phyloP scores from a whole-genome alignment of 2,888 invertebrate species.

The Cactoblastis cactorum region DNA sequence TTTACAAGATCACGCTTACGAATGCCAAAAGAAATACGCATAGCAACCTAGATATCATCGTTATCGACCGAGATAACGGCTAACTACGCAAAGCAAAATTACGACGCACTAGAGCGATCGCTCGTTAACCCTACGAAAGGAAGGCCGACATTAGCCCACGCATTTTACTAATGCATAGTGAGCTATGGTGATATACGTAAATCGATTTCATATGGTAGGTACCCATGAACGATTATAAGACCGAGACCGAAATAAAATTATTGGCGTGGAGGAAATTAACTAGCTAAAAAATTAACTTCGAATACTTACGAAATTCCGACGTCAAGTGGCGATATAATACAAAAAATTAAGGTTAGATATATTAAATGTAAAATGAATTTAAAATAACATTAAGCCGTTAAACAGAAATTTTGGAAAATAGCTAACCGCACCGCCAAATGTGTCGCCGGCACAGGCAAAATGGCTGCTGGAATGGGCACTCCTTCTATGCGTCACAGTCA shows the following conservation, averaged over 20 bases:
- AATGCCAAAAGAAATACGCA: slow-evolving; percentile 14
- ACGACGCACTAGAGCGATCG: slow-evolving; percentile 65
- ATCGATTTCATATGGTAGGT: background rate
- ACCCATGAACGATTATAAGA: background rate
- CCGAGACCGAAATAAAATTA: slow-evolving; percentile 37
- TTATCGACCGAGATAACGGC: slow-evolving; percentile 70
- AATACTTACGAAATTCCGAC: slow-evolving; percentile 30
- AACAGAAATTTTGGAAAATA: slow-evolving; percentile 44
- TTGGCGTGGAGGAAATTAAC: slow-evolving; percentile 41
- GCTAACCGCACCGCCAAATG: slow-evolving; percentile 70
- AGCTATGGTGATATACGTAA: background rate
- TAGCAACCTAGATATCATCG: slow-evolving; percentile 35
- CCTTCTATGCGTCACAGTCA: slow-evolving; percentile 82
- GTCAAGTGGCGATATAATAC: slow-evolving; percentile 20
- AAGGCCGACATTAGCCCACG: slow-evolving; percentile 37
- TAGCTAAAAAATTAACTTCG: slow-evolving; percentile 51
- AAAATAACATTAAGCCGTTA: slow-evolving; percentile 22
- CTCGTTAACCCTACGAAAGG: slow-evolving; percentile 38
- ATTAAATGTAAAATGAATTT: slow-evolving; percentile 12
- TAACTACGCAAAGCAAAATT: slow-evolving; percentile 67
- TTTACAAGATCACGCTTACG: background rate
- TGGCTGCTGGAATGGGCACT: slow-evolving; percentile 80
- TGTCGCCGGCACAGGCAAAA: slow-evolving; percentile 78
- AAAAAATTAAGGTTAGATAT: slow-evolving; percentile 20
- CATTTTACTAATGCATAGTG: slow-evolving; percentile 20